Conservation (phyloP, 2,888 invertebrate species). For the Tupiocoris notatus region DNA sequence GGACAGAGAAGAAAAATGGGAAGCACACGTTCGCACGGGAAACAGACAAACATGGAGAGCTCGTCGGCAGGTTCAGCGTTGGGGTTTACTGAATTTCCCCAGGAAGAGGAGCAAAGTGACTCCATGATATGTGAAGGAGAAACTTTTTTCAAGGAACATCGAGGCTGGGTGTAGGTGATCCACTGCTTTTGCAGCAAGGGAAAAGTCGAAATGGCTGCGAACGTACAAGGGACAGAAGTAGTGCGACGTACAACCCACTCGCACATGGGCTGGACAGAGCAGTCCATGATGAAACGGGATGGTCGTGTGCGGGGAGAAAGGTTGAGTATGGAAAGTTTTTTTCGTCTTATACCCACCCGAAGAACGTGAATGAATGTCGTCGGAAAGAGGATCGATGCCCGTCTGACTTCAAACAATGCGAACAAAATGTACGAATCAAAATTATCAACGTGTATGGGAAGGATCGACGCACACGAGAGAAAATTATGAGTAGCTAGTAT, state of each 20-base stretch:
- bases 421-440: too few relatives aligned
- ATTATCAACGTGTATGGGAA: too few relatives aligned
- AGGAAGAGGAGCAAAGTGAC: background rate
- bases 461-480: too few relatives aligned
- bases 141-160: background rate
- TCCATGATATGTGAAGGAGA: conserved; percentile 3
- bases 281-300: background rate
- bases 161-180: background rate
- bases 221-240: background rate
- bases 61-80: background rate
- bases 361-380: background rate
- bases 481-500: too few relatives aligned
- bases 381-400: too few relatives aligned
- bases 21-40: background rate
- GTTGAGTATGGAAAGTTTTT: background rate
- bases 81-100: background rate
- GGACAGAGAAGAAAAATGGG: background rate
- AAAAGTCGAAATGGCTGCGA: background rate
- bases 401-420: too few relatives aligned
- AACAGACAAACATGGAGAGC: background rate
- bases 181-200: background rate
- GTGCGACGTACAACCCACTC: background rate
- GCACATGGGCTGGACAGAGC: background rate
- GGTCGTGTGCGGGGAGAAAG: too few relatives aligned
- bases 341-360: background rate